Evolutionary conservation across 2,888 invertebrate species (phyloP), one percentile per base, ranked within the genome.

Genomic region (Onthophagus sagittarius): DNA sequence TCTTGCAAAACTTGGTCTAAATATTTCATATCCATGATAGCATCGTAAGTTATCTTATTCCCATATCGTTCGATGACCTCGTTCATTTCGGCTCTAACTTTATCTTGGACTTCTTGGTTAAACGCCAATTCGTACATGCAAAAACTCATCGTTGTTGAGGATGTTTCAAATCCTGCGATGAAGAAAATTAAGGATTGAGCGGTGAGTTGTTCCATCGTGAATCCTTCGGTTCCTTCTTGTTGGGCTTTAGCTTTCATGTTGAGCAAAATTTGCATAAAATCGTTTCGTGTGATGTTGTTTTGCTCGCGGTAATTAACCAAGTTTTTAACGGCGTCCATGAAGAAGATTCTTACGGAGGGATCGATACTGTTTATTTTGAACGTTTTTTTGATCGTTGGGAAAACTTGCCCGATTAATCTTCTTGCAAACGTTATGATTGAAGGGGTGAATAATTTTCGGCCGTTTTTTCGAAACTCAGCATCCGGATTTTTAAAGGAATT

Each of bases 91-190:
- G 80, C 31, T 7, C 86, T 82, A 0, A 87, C 74, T 75, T 81
- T 85, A 0, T 84, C 79, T 74, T 89, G 88, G 0, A 87, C 75
- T 0, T 85, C 81, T 0, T 79, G 82, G 75, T 87, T 80, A 13
- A 75, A 70, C 0, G 89, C 88, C 53, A 91, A 78, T n/a, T 87
- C 87, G 78, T 88, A 88, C 9, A 88, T 82, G 0, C 87, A 87
- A 76, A 88, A 89, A 0, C 88, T 87, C 33, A 90, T 79, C 9
- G 89, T 80, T 0, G 88, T 88, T 71, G 89, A 88, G 0, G 90
- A 89, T 0, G 90, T 90, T 79, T 90, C 90, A 78, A 88, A 90
- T 0, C 90, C 90, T 71, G 89, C 90, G 71, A 89, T 82, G 2
- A 90, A 86, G 82, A 90, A 90, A 1, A 90, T 80, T 32, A 90